These are phyloP conservation scores for Drosophila merina DNA, from an alignment of 2,888 invertebrate species.

Conservation along the genomic window DNA sequence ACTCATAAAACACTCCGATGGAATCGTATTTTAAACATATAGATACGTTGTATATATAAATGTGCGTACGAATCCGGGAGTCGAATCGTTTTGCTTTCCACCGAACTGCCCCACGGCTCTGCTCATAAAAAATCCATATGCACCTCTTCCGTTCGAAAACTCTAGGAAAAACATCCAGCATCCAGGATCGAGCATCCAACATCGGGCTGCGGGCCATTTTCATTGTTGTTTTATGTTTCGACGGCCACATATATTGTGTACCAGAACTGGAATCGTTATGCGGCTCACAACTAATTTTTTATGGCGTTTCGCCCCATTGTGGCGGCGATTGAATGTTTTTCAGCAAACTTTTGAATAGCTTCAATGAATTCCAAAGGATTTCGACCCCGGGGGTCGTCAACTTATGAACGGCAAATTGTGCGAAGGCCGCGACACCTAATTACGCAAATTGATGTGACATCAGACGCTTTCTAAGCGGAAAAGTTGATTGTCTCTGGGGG, in stretches of 20 bases:
- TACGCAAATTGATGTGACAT: slow-evolving; percentile 43
- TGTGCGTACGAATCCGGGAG: background rate
- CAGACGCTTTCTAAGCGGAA: slow-evolving; percentile 5
- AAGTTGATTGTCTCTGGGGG: slow-evolving; percentile 17
- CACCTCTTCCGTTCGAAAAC: slow-evolving; percentile 14
- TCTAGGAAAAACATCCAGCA: slow-evolving; percentile 25
- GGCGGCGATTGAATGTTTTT: slow-evolving; percentile 27
- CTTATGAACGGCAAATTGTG: slow-evolving; percentile 3
- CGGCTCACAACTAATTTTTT: slow-evolving; percentile 44
- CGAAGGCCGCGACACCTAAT: slow-evolving; percentile 34
- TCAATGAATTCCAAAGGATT: background rate
- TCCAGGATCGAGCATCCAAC: background rate
- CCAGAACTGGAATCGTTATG: slow-evolving; percentile 53
- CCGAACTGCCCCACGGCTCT: slow-evolving; percentile 44
- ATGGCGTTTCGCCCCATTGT: slow-evolving; percentile 32
- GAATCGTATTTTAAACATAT: slow-evolving; percentile 58
- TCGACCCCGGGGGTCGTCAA: slow-evolving; percentile 18
- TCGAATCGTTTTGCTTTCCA: slow-evolving; percentile 4
- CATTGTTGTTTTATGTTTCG: slow-evolving; percentile 42
- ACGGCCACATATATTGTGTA: slow-evolving; percentile 9
- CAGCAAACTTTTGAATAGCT: slow-evolving; percentile 29
- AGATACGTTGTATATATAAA: background rate
- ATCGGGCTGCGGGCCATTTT: slow-evolving; percentile 20
- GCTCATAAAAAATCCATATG: slow-evolving; percentile 55
- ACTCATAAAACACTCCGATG: slow-evolving; percentile 75